These are phyloP conservation scores for Eira barbara DNA, from an alignment of 2,113 vertebrate genomes.

Conservation along the genomic window DNA sequence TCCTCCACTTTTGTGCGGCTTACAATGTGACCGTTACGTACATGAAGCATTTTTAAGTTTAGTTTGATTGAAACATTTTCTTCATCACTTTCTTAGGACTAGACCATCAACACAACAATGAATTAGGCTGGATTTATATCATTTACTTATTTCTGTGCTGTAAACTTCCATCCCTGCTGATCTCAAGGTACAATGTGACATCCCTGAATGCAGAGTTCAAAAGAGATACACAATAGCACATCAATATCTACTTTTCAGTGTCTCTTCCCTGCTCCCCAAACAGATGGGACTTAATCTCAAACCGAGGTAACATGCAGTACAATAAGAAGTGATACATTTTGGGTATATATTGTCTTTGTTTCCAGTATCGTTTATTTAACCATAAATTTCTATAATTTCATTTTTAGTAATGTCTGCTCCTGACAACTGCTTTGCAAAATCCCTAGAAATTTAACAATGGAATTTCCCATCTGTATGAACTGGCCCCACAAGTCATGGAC, in stretches of 20 bases:
- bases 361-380: neutral
- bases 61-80: neutral
- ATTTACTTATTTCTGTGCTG: neutral
- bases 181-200: neutral
- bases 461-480: neutral
- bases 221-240: fast-evolving
- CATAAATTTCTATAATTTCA: neutral
- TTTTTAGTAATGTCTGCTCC: neutral
- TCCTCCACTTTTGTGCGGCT: neutral
- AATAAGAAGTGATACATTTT: neutral
- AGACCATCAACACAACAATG: neutral
- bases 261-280: fast-evolving
- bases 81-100: neutral
- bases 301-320: neutral
- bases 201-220: neutral
- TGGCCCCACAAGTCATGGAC: fast-evolving
- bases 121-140: neutral
- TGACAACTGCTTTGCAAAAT: neutral
- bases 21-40: no score
- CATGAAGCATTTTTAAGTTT: neutral
- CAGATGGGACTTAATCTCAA: fast-evolving
- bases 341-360: neutral
- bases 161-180: neutral
- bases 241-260: fast-evolving
- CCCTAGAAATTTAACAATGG: neutral